Evolutionary conservation across 2,888 invertebrate species (phyloP), one percentile per base, ranked within the genome.

Genomic region (Argyra leucocephala): DNA sequence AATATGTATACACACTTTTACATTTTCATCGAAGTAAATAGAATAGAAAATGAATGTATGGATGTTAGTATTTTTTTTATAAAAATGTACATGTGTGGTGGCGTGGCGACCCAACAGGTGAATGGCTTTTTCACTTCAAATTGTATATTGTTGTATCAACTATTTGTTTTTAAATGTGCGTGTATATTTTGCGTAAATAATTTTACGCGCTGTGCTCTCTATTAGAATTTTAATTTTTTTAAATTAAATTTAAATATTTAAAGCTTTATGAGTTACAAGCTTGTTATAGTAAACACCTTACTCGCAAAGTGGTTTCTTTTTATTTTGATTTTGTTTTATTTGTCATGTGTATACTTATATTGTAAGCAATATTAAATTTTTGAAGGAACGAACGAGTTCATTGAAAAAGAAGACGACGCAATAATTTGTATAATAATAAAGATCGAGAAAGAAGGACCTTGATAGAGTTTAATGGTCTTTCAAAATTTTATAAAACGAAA

Each of bases 261-360:
- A 48, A 48, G 48, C 48, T 48, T 48, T 48, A 48, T 48, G 18
- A 48, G 18, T 48, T 48, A 48, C 48, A 48, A 5, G 48, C 18
- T 48, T 48, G 48, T 48, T 48, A 48, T 48, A 48, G 48, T 48
- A 48, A 48, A 48, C 48, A 48, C 48, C 48, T 48, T 48, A 15
- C 48, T 15, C 18, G 48, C 48, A 18, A 48, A 6, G 7, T 31
- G 7, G 3, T 31, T 31, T 31, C 12, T 31, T 31, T 31, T 31
- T 26, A 1, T 31, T 31, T 31, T 31, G 31, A 10, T 48, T 3
- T 15, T n/a, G 12, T 48, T 18, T 18, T 48, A 48, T 48, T 18
- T 31, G 31, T 48, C 5, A 18, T 18, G 48, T 48, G 48, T 48
- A 48, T 15, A 15, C 15, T 18, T 31, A 48, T 18, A 31, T 31